A percentile compares a stretch with the other conserved stretches of the same genome.
Conservation (phyloP, 2,113 vertebrate genomes). For the Sphyrna mokarran region DNA sequence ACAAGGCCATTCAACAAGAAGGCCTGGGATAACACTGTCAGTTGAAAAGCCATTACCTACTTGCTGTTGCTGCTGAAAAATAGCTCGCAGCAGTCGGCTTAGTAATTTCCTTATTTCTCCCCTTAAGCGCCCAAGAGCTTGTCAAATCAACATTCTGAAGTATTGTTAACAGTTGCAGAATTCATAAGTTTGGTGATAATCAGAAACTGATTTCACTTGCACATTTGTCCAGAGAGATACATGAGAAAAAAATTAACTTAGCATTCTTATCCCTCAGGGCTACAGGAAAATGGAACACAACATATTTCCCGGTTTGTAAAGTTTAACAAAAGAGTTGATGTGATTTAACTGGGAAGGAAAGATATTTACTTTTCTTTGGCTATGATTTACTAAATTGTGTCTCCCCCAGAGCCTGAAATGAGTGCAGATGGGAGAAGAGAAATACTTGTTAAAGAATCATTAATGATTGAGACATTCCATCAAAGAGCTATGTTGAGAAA, state of each 20-base stretch:
- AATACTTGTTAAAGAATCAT: neutral
- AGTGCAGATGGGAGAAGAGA: neutral
- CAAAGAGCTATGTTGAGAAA: neutral
- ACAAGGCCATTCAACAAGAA: conserved; percentile 29
- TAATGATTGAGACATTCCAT: neutral
- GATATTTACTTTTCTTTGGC: neutral
- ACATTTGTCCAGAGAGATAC: neutral
- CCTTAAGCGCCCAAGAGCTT: neutral
- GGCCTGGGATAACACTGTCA: neutral
- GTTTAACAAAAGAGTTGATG: neutral
- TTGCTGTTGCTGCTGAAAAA: neutral
- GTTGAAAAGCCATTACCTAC: conserved; percentile 21
- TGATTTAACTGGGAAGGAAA: neutral
- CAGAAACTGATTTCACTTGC: conserved; percentile 14
- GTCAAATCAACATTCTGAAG: conserved; percentile 19
- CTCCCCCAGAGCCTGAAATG: neutral
- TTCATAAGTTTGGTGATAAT: neutral
- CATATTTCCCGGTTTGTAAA: neutral
- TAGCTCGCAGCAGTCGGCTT: neutral
- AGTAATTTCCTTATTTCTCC: neutral
- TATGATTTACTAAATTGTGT: neutral
- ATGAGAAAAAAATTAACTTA: neutral
- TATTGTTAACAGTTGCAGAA: conserved; percentile 7
- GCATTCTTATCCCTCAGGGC: neutral
- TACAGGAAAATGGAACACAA: neutral